phyloP scores from a whole-genome alignment of 2,797 vertebrate genomes.

The Gorsachius magnificus region DNA sequence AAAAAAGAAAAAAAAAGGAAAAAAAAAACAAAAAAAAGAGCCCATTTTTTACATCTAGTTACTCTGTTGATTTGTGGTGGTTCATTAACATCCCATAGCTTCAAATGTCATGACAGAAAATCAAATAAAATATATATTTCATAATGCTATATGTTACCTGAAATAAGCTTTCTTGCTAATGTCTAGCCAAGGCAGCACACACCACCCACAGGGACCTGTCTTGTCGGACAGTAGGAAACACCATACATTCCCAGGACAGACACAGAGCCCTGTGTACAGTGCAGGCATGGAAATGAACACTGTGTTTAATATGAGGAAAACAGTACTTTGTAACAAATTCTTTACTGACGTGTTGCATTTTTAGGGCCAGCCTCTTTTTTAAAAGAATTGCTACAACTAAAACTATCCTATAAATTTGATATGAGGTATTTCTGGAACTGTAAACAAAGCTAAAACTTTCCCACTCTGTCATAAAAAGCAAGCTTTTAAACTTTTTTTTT shows the following conservation, averaged over 20 bases:
- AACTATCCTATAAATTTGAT: neutral
- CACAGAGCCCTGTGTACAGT: neutral
- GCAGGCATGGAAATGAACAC: neutral
- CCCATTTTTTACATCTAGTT: neutral
- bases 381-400: neutral
- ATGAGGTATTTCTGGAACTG: neutral
- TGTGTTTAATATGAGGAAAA: neutral
- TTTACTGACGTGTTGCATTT: neutral
- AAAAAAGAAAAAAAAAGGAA: neutral
- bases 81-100: neutral
- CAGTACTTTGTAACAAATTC: neutral
- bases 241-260: neutral
- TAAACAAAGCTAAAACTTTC: neutral
- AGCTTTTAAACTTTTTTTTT: neutral
- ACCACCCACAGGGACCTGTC: neutral
- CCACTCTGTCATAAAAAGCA: neutral
- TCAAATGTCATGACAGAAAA: neutral
- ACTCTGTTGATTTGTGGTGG: neutral
- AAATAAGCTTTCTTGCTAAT: neutral
- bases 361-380: neutral
- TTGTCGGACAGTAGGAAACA: neutral
- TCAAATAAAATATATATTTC: neutral
- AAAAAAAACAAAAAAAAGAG: neutral
- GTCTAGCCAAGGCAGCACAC: neutral
- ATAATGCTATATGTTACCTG: neutral